Evolutionary conservation across 2,888 invertebrate species (phyloP).

Genomic region (Pristionchus japonicus): DNA sequence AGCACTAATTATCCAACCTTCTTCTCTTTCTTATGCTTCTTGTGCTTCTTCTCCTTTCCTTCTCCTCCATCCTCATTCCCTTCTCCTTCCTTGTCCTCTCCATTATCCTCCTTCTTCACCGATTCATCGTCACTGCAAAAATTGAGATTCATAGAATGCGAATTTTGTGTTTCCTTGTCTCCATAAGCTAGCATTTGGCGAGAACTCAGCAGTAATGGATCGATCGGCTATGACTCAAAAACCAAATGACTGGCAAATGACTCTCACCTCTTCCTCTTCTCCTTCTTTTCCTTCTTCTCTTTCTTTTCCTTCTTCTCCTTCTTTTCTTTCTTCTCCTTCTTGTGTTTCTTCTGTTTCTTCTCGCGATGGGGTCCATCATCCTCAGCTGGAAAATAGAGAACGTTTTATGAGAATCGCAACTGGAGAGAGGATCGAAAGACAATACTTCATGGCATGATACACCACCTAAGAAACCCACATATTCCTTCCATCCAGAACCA

Average conservation of each 20-base stretch:
- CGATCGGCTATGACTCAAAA: too few species aligned
- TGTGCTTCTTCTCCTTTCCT: slow-evolving; percentile 46
- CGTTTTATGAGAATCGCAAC: not conserved
- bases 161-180: too few species aligned
- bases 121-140: slow-evolving; percentile 46
- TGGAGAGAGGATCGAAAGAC: too few species aligned
- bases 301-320: slow-evolving; percentile 58
- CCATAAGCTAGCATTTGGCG: too few species aligned
- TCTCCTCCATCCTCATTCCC: slow-evolving; percentile 39
- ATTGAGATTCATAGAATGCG: too few species aligned
- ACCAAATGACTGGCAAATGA: too few species aligned
- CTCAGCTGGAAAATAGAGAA: not conserved
- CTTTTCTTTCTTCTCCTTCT: slow-evolving; percentile 61
- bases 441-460: too few species aligned
- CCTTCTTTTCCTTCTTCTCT: not conserved
- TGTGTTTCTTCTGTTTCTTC: slow-evolving; percentile 54
- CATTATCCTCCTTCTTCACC: slow-evolving; percentile 40
- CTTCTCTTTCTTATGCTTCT: slow-evolving; percentile 48
- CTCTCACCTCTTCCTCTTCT: slow-evolving; percentile 7
- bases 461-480: too few species aligned
- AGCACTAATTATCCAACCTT: slow-evolving; percentile 42
- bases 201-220: not conserved
- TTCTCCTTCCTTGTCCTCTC: slow-evolving; percentile 9
- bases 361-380: not conserved
- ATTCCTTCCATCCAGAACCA: too few species aligned